phyloP scores from a whole-genome alignment of 2,113 vertebrate genomes.

The Urocynchramus pylzowi region DNA sequence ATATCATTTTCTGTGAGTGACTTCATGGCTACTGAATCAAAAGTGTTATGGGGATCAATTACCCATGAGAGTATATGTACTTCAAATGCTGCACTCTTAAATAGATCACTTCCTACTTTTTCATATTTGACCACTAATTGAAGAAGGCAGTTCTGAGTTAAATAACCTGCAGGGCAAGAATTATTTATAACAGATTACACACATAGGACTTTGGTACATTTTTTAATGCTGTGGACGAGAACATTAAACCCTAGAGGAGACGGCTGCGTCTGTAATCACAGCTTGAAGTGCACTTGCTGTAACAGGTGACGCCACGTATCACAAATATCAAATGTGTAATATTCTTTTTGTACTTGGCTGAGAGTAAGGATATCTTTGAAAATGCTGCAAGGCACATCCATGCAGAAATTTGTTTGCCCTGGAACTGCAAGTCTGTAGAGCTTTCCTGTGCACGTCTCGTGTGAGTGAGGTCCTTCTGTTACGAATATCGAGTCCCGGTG shows the following conservation, averaged over 20 bases:
- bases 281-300: neutral
- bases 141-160: neutral
- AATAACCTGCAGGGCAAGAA: slow-evolving; percentile 1
- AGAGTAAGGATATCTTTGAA: neutral
- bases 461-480: neutral
- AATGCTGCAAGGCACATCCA: neutral
- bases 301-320: neutral
- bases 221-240: neutral
- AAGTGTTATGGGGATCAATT: neutral
- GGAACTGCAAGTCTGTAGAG: neutral
- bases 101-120: neutral
- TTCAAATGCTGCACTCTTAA: neutral
- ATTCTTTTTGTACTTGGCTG: neutral
- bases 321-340: neutral
- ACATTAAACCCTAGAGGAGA: neutral
- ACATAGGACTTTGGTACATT: neutral
- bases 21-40: neutral
- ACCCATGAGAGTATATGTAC: neutral
- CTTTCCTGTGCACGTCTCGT: neutral
- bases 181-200: neutral
- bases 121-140: neutral
- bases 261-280: neutral
- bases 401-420: neutral
- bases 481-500: rapidly evolving
- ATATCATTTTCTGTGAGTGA: neutral